Conservation (phyloP, 2,113 vertebrate genomes). For the Tyrannus savana region DNA sequence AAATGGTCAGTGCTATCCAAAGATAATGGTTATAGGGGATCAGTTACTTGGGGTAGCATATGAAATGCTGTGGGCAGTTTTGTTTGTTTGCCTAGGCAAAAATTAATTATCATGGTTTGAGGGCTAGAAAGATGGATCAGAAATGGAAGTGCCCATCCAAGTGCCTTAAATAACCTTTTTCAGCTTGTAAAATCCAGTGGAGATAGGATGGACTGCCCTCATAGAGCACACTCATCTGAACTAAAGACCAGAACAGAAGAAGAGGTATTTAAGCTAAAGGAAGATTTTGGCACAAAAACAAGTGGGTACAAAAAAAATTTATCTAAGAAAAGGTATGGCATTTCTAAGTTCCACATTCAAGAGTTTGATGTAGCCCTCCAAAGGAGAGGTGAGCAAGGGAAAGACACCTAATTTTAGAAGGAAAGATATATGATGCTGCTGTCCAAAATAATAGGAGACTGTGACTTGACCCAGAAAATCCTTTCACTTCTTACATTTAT, state of each 20-base stretch:
- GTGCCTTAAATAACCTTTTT: background rate
- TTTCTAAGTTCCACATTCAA: background rate
- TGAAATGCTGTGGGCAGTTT: background rate
- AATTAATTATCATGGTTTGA: background rate
- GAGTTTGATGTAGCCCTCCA: background rate
- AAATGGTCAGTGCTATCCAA: background rate
- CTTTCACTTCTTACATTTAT: constrained; percentile 22
- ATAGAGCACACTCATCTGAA: background rate
- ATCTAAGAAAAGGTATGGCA: background rate
- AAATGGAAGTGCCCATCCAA: background rate
- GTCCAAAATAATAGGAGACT: constrained; percentile 34
- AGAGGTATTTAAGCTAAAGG: background rate
- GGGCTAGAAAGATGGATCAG: background rate
- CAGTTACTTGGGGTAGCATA: background rate
- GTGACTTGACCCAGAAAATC: constrained; percentile 45
- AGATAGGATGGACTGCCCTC: background rate
- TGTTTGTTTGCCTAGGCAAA: background rate
- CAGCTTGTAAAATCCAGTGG: background rate
- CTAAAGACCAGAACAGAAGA: background rate
- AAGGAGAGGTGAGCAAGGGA: background rate
- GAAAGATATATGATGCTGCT: constrained; percentile 30
- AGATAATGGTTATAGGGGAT: background rate
- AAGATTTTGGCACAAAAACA: background rate
- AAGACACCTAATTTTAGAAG: constrained; percentile 31
- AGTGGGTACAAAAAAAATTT: background rate